Evolutionary conservation across 2,888 invertebrate genomes (phyloP).

Genomic region (Sarcophaga carnaria): DNA sequence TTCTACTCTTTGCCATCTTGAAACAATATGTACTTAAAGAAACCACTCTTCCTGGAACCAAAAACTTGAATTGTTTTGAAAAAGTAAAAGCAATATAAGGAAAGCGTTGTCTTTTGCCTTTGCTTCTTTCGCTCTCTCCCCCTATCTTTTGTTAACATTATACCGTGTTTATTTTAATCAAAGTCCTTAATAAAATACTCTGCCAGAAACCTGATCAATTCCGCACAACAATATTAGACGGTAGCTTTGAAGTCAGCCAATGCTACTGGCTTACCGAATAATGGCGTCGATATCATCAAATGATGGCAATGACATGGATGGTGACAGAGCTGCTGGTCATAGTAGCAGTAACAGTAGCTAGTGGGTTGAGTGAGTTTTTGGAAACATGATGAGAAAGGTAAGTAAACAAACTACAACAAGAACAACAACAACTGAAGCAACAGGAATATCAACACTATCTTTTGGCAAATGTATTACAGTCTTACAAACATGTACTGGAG

Average conservation of each 20-base stretch:
- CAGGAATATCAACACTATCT: constrained; percentile 15
- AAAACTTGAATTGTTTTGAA: background rate
- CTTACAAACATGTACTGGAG: background rate
- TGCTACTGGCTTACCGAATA: constrained; percentile 71
- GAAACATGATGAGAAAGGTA: constrained; percentile 92
- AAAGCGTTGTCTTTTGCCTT: no score
- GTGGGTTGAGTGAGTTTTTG: constrained; percentile 91
- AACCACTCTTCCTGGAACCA: background rate
- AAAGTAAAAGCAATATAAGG: no score
- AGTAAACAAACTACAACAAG: constrained; percentile 66
- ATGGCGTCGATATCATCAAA: constrained; percentile 76
- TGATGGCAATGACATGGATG: constrained; percentile 81
- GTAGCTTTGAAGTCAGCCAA: constrained; percentile 82
- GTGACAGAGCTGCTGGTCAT: constrained; percentile 69
- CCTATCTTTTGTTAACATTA: background rate
- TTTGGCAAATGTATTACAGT: constrained; percentile 16
- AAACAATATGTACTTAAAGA: background rate
- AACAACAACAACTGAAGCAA: background rate
- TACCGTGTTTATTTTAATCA: constrained; percentile 94
- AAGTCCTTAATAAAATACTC: constrained; percentile 93
- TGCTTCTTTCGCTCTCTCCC: background rate
- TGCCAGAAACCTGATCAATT: constrained; percentile 93
- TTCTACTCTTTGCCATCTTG: background rate
- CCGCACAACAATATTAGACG: constrained; percentile 86
- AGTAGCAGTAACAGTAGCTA: constrained; percentile 82